phyloP scores from a whole-genome alignment of 2,797 vertebrate genomes.

The Cottoperca gobio region DNA sequence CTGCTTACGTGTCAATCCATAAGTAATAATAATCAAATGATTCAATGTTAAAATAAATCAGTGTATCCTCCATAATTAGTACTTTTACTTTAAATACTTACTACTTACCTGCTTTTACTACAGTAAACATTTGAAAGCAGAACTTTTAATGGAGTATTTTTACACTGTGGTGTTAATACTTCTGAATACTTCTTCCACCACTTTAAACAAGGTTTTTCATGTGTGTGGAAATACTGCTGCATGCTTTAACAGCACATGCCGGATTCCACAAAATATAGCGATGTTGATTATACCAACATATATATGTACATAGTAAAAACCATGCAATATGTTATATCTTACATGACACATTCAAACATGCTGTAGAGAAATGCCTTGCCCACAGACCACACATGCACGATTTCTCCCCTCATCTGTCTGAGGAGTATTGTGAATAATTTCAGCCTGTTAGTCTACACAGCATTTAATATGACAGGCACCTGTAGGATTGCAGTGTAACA shows the following conservation, averaged over 20 bases:
- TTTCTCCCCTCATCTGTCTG: constrained; percentile 10
- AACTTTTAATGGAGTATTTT: too few species aligned
- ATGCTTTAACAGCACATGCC: background rate
- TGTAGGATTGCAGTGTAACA: constrained; percentile 28
- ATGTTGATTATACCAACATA: background rate
- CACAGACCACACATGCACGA: background rate
- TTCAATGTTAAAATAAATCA: background rate
- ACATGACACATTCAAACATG: background rate
- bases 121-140: too few species aligned
- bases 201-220: background rate
- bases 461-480: constrained; percentile 39
- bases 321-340: background rate
- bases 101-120: background rate
- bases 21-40: background rate
- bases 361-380: background rate
- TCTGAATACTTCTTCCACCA: background rate
- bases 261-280: background rate
- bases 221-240: background rate
- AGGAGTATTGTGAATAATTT: constrained; percentile 9
- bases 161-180: too few species aligned
- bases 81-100: background rate
- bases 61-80: background rate
- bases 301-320: background rate
- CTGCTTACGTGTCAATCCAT: background rate
- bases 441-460: constrained; percentile 26